Percentiles rank a stretch among this genome's conserved stretches.
phyloP scores from a whole-genome alignment of 2,888 invertebrate species.

The Microctonus aethiopoides region DNA sequence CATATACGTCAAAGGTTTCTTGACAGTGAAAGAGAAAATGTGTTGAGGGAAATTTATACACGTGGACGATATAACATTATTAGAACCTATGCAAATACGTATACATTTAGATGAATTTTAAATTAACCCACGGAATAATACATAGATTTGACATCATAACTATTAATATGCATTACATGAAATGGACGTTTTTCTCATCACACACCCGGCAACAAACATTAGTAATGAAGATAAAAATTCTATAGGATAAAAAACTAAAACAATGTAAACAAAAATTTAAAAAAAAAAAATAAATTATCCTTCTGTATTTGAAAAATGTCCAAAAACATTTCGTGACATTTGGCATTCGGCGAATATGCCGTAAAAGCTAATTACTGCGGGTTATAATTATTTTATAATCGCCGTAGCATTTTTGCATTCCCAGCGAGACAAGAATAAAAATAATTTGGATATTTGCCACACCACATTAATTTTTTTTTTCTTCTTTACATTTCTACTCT shows the following conservation, averaged over 20 bases:
- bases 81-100: background rate
- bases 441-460: constrained; percentile 8
- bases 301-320: background rate
- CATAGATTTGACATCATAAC: constrained; percentile 45
- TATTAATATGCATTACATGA: constrained; percentile 53
- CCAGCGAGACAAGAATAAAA: background rate
- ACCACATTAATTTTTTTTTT: background rate
- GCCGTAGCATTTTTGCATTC: background rate
- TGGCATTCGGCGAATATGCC: background rate
- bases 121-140: constrained; percentile 50
- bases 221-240: background rate
- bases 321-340: constrained; percentile 8
- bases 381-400: constrained; percentile 6
- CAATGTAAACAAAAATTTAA: background rate
- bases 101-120: too few relatives aligned
- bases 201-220: background rate
- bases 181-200: constrained; percentile 51
- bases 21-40: background rate
- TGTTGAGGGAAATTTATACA: background rate
- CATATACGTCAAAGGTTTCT: constrained; percentile 26
- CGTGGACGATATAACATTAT: background rate
- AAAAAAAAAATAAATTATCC: background rate
- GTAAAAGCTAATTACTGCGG: constrained; percentile 12
- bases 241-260: background rate
- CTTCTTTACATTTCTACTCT: background rate